Conservation (phyloP, 1,140 invertebrate species). For the Monochamus saltuarius region DNA sequence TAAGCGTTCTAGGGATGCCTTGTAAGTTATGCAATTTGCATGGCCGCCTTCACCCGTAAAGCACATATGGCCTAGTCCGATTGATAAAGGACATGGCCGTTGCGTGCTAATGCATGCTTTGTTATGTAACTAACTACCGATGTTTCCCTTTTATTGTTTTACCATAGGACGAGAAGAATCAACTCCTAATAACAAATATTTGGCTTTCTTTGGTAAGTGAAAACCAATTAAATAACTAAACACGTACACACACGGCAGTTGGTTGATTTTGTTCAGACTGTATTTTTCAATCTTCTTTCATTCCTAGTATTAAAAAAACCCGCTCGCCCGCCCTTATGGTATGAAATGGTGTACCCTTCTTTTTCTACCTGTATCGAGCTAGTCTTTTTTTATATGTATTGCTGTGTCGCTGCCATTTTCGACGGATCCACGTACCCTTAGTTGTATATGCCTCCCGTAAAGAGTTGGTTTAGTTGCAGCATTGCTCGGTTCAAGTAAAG, state of each 20-base stretch:
- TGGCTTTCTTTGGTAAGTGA: conserved; percentile 87
- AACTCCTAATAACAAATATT: conserved; percentile 85
- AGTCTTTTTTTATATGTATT: conserved; percentile 31
- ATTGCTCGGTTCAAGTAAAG: conserved; percentile 25
- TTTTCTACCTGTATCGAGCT: conserved; percentile 28
- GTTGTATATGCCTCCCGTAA: conserved; percentile 37
- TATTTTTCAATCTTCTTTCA: conserved; percentile 36
- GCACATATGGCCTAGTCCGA: not conserved
- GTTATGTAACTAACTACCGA: conserved; percentile 60
- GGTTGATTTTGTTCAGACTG: conserved; percentile 40
- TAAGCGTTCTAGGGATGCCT: no score
- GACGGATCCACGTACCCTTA: conserved; percentile 21
- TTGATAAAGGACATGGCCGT: conserved; percentile 2
- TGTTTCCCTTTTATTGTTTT: conserved; percentile 65
- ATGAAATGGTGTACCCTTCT: conserved; percentile 20
- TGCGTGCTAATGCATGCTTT: conserved; percentile 44
- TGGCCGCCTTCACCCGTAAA: not conserved
- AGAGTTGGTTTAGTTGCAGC: conserved; percentile 33
- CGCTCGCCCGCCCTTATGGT: conserved; percentile 26
- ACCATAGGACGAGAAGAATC: conserved; percentile 58
- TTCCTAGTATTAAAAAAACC: conserved; percentile 30
- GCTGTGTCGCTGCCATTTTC: conserved; percentile 26
- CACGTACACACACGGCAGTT: conserved; percentile 56
- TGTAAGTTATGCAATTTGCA: not conserved
- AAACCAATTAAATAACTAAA: conserved; percentile 55